Evolutionary conservation across 2,797 vertebrate genomes (phyloP).

Genomic region (Gastrophryne carolinensis): DNA sequence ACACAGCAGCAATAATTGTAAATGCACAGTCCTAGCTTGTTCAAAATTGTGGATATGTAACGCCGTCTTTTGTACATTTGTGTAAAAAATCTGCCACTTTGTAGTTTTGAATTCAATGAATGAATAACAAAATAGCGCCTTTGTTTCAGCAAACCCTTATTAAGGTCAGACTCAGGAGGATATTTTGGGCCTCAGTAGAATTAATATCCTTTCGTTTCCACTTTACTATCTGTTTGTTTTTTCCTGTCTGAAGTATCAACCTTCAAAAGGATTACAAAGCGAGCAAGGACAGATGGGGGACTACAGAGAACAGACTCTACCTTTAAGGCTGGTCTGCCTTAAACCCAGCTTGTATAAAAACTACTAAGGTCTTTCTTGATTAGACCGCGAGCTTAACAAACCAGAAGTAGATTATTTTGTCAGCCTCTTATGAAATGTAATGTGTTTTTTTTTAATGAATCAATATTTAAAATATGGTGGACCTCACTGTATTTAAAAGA

Average conservation of each 20-base stretch:
- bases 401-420: slow-evolving; percentile 62
- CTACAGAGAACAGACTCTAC: slow-evolving; percentile 55
- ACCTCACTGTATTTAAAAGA: background rate
- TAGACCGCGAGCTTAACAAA: slow-evolving; percentile 63
- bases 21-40: slow-evolving; percentile 81
- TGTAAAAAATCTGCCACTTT: slow-evolving; percentile 53
- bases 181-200: slow-evolving; percentile 38
- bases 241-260: slow-evolving; percentile 54
- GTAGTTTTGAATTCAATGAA: slow-evolving; percentile 50
- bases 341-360: slow-evolving; percentile 58
- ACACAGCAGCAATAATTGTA: slow-evolving; percentile 87
- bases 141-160: slow-evolving; percentile 24
- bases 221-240: slow-evolving; percentile 44
- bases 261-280: slow-evolving; percentile 40
- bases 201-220: slow-evolving; percentile 19
- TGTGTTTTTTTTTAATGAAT: slow-evolving; percentile 57
- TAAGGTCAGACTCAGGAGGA: slow-evolving; percentile 26
- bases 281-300: slow-evolving; percentile 53
- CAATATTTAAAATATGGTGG: background rate
- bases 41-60: slow-evolving; percentile 83
- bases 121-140: slow-evolving; percentile 35
- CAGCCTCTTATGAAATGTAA: slow-evolving; percentile 62
- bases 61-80: slow-evolving; percentile 76
- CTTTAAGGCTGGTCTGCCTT: slow-evolving; percentile 56
- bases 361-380: slow-evolving; percentile 63